phyloP scores from a whole-genome alignment of 92 coral and sea anemone genomes.

The Pocillopora grandis region DNA sequence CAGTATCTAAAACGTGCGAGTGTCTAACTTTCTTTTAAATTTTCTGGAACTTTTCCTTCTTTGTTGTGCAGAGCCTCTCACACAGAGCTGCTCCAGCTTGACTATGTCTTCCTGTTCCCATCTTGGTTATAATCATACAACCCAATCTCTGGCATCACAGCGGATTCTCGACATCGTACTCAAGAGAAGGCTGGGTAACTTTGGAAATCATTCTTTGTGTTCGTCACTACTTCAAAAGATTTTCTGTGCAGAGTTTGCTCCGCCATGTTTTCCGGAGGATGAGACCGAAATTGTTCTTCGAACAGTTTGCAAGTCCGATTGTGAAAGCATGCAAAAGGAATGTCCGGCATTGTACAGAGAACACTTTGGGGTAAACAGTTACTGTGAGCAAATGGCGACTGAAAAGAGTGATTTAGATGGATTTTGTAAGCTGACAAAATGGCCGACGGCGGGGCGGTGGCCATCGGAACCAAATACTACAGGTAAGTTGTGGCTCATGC shows the following conservation, averaged over 20 bases:
- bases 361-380: slow-evolving; percentile 24
- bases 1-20: too few species aligned
- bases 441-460: slow-evolving; percentile 76
- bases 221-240: slow-evolving; percentile 49
- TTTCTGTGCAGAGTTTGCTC: slow-evolving; percentile 63
- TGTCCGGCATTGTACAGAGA: slow-evolving; percentile 48
- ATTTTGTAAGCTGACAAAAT: slow-evolving; percentile 55
- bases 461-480: slow-evolving; percentile 19
- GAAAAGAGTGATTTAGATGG: slow-evolving; percentile 39
- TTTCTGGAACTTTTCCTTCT: not conserved
- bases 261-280: slow-evolving; percentile 71
- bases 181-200: slow-evolving; percentile 5
- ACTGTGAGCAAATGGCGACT: slow-evolving; percentile 60
- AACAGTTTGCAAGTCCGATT: slow-evolving; percentile 70
- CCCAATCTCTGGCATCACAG: slow-evolving; percentile 13
- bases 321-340: slow-evolving; percentile 34
- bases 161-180: slow-evolving; percentile 33
- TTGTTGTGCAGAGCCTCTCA: slow-evolving; percentile 45
- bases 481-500: not conserved
- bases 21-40: not conserved
- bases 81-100: slow-evolving; percentile 55
- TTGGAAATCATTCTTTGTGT: slow-evolving; percentile 51
- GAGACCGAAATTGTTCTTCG: slow-evolving; percentile 43
- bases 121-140: slow-evolving; percentile 64
- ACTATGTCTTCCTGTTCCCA: slow-evolving; percentile 51